Base-by-base conservation (phyloP, 2,797 vertebrate species). In the Sebastes hubbsi region DNA sequence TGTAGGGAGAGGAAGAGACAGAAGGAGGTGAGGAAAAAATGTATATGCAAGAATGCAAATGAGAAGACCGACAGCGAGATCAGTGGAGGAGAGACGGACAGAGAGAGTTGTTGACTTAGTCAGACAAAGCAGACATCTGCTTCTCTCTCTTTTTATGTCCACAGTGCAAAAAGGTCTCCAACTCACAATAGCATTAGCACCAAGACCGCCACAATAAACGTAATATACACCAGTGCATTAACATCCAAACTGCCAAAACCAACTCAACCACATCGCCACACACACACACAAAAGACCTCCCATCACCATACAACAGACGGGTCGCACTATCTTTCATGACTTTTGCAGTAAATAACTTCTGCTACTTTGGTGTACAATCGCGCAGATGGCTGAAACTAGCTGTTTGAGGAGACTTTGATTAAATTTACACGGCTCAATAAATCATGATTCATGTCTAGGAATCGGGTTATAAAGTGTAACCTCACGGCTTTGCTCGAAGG, bases 51-150 rank as follows among this genome's bases (percentile, higher is more conserved):
- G 22, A 61, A 75, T 52, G 62, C 54, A 71, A 85, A 87, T 80
- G 25, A 77, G 59, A 42, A 14, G 12, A 56, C 10, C 1, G 56
- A 27, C 8, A 66, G 72, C 42, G 38, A 67, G 25, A 72, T 67
- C 16, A 74, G 29, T 61, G 16, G 59, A 66, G 59, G 38, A 72
- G 56, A 79, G 66, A 63, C 14, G 49, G 49, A 82, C 32, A 55
- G 9, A 81, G 58, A 83, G 75, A 71, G 74, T 64, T 92, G 89
- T 89, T 93, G 90, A 93, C 81, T 87, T 81, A 86, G 83, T 72
- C 72, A 55, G 68, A 93, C 89, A 94, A 93, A 91, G 87, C 78
- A 69, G 80, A 63, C 92, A 91, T 93, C 92, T 94, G 92, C 61
- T 89, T 73, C 68, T 70, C 66, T 70, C 65, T 61, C 62, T 81